Percentiles rank a stretch among this genome's conserved stretches.
phyloP scores from a whole-genome alignment of 2,797 vertebrate genomes.

The Pteronotus mesoamericanus region DNA sequence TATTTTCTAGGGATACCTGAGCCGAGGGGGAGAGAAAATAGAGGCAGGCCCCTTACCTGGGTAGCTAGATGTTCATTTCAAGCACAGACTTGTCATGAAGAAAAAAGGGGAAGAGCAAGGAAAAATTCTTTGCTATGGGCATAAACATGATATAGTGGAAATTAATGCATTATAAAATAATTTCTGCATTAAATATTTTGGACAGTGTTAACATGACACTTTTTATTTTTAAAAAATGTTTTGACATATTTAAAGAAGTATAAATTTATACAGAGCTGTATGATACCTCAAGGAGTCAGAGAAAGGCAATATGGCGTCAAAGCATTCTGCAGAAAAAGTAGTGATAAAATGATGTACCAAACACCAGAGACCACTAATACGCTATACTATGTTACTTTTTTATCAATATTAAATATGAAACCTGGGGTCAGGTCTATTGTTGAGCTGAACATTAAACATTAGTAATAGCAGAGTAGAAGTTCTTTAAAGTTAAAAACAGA shows the following conservation, averaged over 20 bases:
- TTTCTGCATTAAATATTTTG: neutral
- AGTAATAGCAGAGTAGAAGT: neutral
- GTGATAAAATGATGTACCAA: neutral
- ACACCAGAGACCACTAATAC: neutral
- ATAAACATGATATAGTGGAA: neutral
- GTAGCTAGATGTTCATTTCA: neutral
- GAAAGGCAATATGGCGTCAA: neutral
- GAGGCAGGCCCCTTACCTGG: neutral
- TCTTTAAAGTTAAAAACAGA: constrained; percentile 21
- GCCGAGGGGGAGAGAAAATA: neutral
- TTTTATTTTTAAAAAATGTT: neutral
- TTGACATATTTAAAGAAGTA: neutral
- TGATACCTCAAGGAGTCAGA: neutral
- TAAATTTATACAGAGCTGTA: neutral
- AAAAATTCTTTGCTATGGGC: neutral
- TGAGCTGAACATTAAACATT: neutral
- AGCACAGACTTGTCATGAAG: neutral
- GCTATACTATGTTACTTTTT: neutral
- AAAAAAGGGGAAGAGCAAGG: neutral
- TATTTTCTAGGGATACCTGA: neutral
- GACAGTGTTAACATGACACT: neutral
- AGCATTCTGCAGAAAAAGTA: neutral
- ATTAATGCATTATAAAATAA: neutral
- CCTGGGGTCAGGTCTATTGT: neutral
- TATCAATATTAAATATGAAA: neutral